Percentiles rank a stretch among this genome's conserved stretches.
phyloP scores from a whole-genome alignment of 2,888 invertebrate genomes.

The Teleiodes luculella region DNA sequence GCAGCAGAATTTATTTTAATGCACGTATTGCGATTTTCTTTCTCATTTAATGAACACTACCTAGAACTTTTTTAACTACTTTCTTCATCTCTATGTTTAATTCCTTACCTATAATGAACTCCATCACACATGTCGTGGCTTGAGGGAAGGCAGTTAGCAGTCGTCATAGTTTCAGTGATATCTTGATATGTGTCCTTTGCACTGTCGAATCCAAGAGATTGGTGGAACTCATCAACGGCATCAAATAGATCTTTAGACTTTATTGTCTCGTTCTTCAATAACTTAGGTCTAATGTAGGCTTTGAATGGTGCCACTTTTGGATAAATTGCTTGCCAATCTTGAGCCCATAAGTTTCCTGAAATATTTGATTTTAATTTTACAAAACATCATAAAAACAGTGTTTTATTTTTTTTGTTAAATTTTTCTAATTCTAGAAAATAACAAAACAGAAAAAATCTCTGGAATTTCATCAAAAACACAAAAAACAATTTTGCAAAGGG shows the following conservation, averaged over 20 bases:
- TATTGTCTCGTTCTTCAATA: constrained; percentile 59
- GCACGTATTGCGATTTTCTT: too few relatives aligned
- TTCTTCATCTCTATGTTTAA: too few relatives aligned
- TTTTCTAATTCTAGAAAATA: too few relatives aligned
- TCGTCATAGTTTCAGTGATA: constrained; percentile 77
- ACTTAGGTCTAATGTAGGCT: constrained; percentile 71
- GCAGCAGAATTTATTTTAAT: too few relatives aligned
- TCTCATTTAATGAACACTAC: too few relatives aligned
- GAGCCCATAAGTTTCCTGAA: constrained; percentile 83
- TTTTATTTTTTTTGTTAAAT: too few relatives aligned
- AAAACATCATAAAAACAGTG: too few relatives aligned
- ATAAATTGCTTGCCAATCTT: constrained; percentile 77
- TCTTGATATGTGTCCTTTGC: constrained; percentile 80
- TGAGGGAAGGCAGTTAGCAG: constrained; percentile 82
- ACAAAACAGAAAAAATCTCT: too few relatives aligned
- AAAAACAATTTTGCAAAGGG: too few relatives aligned
- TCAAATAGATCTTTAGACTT: constrained; percentile 74
- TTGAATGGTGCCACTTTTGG: constrained; percentile 73
- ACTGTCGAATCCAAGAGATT: constrained; percentile 79
- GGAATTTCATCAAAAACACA: too few relatives aligned
- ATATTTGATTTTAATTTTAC: too few relatives aligned
- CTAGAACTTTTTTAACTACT: too few relatives aligned
- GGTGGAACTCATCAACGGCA: constrained; percentile 80
- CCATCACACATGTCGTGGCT: constrained; percentile 85
- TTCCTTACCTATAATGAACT: constrained; percentile 79